These are phyloP conservation scores for Drosophila pseudotalamancana DNA, from an alignment of 2,888 invertebrate species.

Conservation along the genomic window DNA sequence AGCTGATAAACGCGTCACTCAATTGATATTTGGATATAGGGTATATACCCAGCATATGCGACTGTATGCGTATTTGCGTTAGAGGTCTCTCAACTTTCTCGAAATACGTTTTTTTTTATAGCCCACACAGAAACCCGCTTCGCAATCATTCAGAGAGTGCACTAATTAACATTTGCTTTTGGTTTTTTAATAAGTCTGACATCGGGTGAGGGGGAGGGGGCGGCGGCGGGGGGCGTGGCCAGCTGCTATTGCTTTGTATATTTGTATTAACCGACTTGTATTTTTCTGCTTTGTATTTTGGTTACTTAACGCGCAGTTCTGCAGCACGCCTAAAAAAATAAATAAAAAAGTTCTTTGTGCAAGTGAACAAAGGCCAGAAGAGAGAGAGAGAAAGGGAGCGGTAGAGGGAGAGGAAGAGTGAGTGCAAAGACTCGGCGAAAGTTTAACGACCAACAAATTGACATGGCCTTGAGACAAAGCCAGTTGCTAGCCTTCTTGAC, in stretches of 20 bases:
- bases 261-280: constrained; percentile 38
- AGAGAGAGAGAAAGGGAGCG: not conserved
- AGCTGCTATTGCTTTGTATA: not conserved
- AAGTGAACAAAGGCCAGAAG: constrained; percentile 57
- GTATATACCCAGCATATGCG: not conserved
- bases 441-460: constrained; percentile 66
- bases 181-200: constrained; percentile 42
- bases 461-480: constrained; percentile 65
- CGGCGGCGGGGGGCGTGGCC: not conserved
- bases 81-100: constrained; percentile 36
- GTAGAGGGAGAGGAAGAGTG: not conserved
- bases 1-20: constrained; percentile 53
- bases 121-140: not conserved
- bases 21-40: constrained; percentile 1
- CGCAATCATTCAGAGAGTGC: constrained; percentile 57
- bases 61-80: constrained; percentile 14
- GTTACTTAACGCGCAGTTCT: constrained; percentile 63
- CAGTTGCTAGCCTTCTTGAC: constrained; percentile 36
- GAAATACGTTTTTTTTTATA: constrained; percentile 15
- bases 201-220: not conserved
- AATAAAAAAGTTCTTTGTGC: constrained; percentile 48
- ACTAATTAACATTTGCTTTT: constrained; percentile 68
- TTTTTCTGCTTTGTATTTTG: constrained; percentile 7
- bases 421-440: constrained; percentile 25
- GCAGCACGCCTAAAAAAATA: not conserved